Evolutionary conservation across 2,888 invertebrate species (phyloP).

Genomic region (Caenorhabditis afra): DNA sequence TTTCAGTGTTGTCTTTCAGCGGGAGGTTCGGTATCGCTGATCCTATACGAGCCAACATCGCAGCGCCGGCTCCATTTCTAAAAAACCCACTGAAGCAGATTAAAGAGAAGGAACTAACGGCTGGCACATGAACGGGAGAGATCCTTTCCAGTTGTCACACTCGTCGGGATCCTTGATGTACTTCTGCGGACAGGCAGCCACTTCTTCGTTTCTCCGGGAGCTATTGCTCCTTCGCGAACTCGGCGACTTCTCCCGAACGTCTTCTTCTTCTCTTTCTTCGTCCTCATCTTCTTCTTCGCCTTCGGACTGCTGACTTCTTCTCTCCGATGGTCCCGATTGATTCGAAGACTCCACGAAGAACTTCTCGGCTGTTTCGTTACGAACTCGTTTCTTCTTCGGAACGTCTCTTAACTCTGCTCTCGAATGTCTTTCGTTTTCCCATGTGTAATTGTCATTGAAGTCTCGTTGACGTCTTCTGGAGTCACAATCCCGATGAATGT

Average conservation of each 20-base stretch:
- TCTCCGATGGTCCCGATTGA: neutral
- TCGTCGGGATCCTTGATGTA: slow-evolving; percentile 40
- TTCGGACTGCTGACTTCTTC: neutral
- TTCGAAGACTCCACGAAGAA: neutral
- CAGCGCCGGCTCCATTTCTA: slow-evolving; percentile 34
- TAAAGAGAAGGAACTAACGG: slow-evolving; percentile 18
- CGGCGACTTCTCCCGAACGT: neutral
- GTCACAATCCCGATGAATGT: neutral
- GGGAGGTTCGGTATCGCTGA: slow-evolving; percentile 37
- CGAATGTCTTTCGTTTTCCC: neutral
- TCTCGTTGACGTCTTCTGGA: neutral
- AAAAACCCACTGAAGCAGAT: neutral
- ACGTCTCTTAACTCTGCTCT: neutral
- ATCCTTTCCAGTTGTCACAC: slow-evolving; percentile 26
- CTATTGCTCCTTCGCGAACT: neutral
- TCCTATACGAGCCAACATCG: slow-evolving; percentile 30
- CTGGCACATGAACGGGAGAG: slow-evolving; percentile 20
- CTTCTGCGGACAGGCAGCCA: neutral
- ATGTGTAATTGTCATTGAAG: neutral
- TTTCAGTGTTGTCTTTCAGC: slow-evolving; percentile 30
- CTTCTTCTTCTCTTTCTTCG: slow-evolving; percentile 5
- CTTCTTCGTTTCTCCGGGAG: neutral
- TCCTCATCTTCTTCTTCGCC: neutral
- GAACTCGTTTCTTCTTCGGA: neutral
- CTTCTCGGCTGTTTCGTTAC: neutral